Percentiles rank a stretch among this genome's conserved stretches.
phyloP scores from a whole-genome alignment of 2,113 vertebrate genomes.

The Pholis gunnellus region DNA sequence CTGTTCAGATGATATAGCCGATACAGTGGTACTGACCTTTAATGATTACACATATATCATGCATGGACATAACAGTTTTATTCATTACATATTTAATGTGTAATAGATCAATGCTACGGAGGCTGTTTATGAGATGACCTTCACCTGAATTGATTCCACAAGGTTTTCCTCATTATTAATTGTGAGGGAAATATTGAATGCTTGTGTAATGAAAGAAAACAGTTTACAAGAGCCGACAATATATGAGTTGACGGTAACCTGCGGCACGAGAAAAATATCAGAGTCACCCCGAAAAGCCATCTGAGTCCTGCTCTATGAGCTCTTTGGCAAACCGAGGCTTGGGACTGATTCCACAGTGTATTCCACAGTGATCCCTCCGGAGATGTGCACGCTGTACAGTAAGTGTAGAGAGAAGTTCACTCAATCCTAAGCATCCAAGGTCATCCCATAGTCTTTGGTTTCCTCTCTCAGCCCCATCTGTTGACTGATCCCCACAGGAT shows the following conservation, averaged over 20 bases:
- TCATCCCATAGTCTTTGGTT: conserved; percentile 1
- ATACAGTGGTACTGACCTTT: background rate
- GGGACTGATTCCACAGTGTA: background rate
- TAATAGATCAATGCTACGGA: background rate
- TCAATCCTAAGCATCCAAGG: conserved; percentile 30
- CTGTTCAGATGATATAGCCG: background rate
- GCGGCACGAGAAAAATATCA: background rate
- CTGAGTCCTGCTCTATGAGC: conserved; percentile 3
- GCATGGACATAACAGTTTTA: background rate
- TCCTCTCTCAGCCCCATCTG: conserved; percentile 41
- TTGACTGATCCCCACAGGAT: conserved; percentile 25
- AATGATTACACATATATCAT: conserved; percentile 10
- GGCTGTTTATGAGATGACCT: background rate
- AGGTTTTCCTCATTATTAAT: conserved; percentile 9
- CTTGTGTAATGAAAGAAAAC: background rate
- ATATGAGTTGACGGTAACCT: background rate
- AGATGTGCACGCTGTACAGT: background rate
- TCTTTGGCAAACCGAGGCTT: conserved; percentile 20
- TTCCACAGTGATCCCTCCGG: conserved; percentile 2
- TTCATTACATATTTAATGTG: conserved; percentile 5
- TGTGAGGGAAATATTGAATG: conserved; percentile 3
- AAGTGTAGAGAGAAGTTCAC: conserved; percentile 22
- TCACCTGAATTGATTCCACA: conserved; percentile 10
- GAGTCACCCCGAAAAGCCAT: background rate
- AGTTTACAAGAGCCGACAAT: background rate